These are phyloP conservation scores for Bungarus multicinctus DNA, from an alignment of 2,113 vertebrate genomes.

Conservation along the genomic window DNA sequence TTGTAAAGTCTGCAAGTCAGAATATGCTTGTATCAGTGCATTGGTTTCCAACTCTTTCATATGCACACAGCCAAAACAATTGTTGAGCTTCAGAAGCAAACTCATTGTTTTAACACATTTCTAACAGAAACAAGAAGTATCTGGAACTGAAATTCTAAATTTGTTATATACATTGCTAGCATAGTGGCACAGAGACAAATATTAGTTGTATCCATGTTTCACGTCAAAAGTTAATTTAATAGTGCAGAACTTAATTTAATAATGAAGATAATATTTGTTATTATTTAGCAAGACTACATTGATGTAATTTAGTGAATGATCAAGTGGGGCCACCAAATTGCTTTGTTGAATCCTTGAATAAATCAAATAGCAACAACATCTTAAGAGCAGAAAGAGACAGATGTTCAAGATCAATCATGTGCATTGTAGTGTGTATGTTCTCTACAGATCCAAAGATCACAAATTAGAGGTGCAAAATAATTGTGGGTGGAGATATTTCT, in stretches of 20 bases:
- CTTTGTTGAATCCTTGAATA: neutral
- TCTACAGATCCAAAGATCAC: neutral
- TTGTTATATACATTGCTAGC: neutral
- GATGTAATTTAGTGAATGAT: neutral
- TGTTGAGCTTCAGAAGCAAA: neutral
- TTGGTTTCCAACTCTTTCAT: neutral
- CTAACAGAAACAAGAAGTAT: neutral
- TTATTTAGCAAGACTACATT: neutral
- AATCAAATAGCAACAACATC: neutral
- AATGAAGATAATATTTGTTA: neutral
- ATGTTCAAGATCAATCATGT: neutral
- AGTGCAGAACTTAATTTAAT: neutral
- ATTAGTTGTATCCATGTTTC: neutral
- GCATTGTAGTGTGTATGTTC: neutral
- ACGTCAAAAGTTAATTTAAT: neutral
- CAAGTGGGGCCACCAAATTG: neutral
- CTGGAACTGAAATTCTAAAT: neutral
- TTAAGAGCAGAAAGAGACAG: neutral
- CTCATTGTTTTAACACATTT: neutral
- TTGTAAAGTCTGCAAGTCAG: neutral
- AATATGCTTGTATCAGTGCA: neutral
- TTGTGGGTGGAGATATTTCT: neutral
- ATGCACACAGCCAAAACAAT: neutral
- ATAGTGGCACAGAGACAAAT: neutral
- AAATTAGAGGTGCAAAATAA: neutral